phyloP scores from a whole-genome alignment of 1,140 invertebrate species.

The Drosophila eugracilis region DNA sequence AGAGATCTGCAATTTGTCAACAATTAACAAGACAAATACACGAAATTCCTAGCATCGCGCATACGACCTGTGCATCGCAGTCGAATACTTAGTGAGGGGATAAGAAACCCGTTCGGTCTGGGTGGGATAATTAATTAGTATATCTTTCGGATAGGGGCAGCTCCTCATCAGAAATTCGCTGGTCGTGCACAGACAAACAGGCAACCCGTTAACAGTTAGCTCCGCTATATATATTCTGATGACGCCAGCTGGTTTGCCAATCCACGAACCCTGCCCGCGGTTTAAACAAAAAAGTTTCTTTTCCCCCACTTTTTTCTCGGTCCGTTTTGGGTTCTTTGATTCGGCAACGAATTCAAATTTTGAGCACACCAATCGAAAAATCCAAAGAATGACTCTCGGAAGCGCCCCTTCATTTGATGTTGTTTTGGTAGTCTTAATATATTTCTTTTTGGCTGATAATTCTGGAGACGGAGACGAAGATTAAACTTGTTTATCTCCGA shows the following conservation, averaged over 20 bases:
- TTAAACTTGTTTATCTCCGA: constrained; percentile 67
- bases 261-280: constrained; percentile 7
- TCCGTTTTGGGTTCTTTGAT: constrained; percentile 17
- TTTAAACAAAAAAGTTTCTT: constrained; percentile 18
- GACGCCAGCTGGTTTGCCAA: constrained; percentile 64
- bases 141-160: constrained; percentile 29
- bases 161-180: constrained; percentile 63
- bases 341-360: constrained; percentile 34
- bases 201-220: constrained; percentile 71
- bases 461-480: constrained; percentile 39
- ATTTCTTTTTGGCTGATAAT: constrained; percentile 9
- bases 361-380: constrained; percentile 31
- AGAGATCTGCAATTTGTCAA: constrained; percentile 55
- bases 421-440: constrained; percentile 33
- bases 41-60: constrained; percentile 35
- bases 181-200: constrained; percentile 40
- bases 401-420: constrained; percentile 53
- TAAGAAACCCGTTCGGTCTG: constrained; percentile 19
- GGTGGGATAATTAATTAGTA: constrained; percentile 34
- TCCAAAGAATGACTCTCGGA: constrained; percentile 21
- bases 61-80: constrained; percentile 36
- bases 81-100: constrained; percentile 25
- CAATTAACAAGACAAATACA: constrained; percentile 32
- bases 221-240: constrained; percentile 58
- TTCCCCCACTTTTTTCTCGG: constrained; percentile 3